Conservation (phyloP, 1,140 invertebrate species). For the Nasonia giraulti region DNA sequence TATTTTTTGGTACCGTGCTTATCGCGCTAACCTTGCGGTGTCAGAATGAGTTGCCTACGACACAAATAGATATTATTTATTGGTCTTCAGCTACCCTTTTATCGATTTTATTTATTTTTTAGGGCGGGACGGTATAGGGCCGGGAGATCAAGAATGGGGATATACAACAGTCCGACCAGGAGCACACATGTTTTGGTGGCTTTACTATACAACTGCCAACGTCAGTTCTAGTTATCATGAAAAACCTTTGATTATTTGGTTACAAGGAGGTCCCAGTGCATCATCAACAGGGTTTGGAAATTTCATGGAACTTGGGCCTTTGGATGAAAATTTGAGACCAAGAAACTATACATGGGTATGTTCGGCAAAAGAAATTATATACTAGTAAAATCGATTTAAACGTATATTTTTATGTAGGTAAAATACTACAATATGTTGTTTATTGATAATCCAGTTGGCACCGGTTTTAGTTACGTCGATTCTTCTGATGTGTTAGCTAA, state of each 20-base stretch:
- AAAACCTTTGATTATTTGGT: conserved; percentile 84
- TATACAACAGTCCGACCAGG: conserved; percentile 79
- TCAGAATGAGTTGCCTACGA: no score
- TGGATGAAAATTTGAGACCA: conserved; percentile 78
- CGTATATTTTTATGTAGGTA: conserved; percentile 73
- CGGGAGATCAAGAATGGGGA: conserved; percentile 80
- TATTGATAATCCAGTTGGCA: conserved; percentile 91
- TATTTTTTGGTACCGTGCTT: no score
- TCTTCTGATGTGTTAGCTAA: conserved; percentile 74
- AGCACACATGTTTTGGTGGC: conserved; percentile 88
- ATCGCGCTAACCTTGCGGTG: no score
- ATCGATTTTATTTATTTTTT: not conserved
- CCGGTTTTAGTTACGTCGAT: conserved; percentile 90
- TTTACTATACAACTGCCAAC: conserved; percentile 81
- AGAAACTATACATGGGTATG: conserved; percentile 83
- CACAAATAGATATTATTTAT: no score
- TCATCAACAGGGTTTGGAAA: conserved; percentile 86
- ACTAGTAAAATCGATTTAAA: conserved; percentile 25
- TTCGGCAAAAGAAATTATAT: not conserved
- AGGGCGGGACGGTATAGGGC: conserved; percentile 72
- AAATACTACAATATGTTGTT: conserved; percentile 87
- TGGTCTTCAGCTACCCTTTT: no score
- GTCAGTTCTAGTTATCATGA: conserved; percentile 80
- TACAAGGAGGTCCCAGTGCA: conserved; percentile 84
- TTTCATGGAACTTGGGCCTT: conserved; percentile 84